Conservation (phyloP, 2,797 vertebrate species). For the Buceros bicornis region DNA sequence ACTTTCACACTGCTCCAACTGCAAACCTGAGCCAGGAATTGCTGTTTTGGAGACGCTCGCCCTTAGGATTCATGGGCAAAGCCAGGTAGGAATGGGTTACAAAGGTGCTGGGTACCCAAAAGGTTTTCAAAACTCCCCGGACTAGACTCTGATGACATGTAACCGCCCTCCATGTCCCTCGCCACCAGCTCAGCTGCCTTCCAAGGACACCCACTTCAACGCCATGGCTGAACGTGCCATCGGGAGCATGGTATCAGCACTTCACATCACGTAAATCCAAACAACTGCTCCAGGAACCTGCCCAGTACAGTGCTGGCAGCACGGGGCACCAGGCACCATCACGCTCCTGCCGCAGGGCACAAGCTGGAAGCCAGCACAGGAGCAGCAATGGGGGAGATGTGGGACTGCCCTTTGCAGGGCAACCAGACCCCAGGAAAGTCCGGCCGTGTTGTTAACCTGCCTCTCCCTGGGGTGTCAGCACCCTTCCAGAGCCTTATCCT, state of each 20-base stretch:
- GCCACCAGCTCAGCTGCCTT: rapidly evolving
- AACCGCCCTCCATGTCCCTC: background rate
- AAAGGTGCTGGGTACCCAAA: background rate
- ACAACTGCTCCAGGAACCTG: background rate
- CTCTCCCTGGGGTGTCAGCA: background rate
- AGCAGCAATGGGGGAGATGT: background rate
- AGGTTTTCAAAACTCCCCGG: background rate
- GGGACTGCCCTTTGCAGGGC: background rate
- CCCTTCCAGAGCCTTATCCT: background rate
- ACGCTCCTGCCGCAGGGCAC: background rate
- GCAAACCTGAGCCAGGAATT: background rate
- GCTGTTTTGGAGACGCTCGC: background rate
- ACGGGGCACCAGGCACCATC: background rate
- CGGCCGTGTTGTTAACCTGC: background rate
- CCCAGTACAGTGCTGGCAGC: background rate
- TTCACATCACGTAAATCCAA: rapidly evolving
- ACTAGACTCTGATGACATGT: background rate
- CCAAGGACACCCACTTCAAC: background rate
- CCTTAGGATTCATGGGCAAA: background rate
- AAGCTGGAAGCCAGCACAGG: background rate
- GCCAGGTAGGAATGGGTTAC: background rate
- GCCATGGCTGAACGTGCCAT: background rate
- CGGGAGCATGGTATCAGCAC: background rate
- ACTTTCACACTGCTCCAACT: rapidly evolving
- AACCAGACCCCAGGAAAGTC: background rate